Conservation (phyloP, 2,113 vertebrate genomes). For the Ceratotherium simum region DNA sequence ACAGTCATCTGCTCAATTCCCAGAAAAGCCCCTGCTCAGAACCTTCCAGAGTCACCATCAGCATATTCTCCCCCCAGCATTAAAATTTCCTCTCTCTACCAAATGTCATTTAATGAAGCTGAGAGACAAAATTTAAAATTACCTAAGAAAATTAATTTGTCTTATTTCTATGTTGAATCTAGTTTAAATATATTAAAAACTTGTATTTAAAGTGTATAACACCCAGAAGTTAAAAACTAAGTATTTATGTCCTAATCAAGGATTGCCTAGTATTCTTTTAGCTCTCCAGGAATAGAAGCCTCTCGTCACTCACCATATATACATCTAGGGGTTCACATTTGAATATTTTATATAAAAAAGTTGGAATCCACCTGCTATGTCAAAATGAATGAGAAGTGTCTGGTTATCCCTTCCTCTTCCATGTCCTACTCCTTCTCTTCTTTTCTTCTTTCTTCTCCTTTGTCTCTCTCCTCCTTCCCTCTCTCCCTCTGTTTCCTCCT, state of each 20-base stretch:
- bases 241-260: neutral
- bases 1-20: neutral
- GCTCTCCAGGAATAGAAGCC: neutral
- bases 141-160: neutral
- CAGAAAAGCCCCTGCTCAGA: neutral
- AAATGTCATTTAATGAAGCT: neutral
- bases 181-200: slow-evolving; percentile 34
- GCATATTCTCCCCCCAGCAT: neutral
- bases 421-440: neutral
- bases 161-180: neutral
- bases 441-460: neutral
- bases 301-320: neutral
- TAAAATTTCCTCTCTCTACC: neutral
- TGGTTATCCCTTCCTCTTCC: neutral
- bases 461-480: neutral
- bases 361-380: neutral
- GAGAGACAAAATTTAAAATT: slow-evolving; percentile 17
- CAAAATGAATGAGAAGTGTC: neutral
- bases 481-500: neutral
- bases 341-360: neutral
- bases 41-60: neutral
- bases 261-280: neutral
- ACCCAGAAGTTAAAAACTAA: neutral
- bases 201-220: neutral
- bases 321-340: neutral